These are phyloP conservation scores for Ivindomyrus marchei DNA, from an alignment of 2,113 vertebrate species.

Conservation along the genomic window DNA sequence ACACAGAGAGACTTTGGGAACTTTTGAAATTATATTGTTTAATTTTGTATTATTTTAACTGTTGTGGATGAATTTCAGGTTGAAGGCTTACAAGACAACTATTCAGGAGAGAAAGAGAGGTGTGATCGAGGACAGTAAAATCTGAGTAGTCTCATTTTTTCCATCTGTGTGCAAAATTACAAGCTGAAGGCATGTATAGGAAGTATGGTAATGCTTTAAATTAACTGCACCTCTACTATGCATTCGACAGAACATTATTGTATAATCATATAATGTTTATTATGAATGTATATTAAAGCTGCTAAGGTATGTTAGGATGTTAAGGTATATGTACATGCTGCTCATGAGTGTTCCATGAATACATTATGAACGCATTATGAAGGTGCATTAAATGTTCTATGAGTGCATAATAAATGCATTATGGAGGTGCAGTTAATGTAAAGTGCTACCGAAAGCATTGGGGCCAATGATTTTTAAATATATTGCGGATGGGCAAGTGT, in stretches of 20 bases:
- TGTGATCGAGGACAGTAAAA: background rate
- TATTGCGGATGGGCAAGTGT: slow-evolving; percentile 22
- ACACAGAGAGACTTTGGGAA: background rate
- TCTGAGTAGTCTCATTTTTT: slow-evolving; percentile 12
- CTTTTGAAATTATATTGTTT: slow-evolving; percentile 32
- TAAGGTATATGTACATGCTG: too few species aligned
- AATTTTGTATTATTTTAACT: slow-evolving; percentile 28
- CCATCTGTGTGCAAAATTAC: slow-evolving; percentile 32
- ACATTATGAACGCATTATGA: background rate
- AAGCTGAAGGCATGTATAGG: slow-evolving; percentile 56
- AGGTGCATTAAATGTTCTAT: background rate
- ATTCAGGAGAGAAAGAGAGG: background rate
- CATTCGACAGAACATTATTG: background rate
- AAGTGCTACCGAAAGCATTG: background rate
- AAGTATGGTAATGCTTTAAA: slow-evolving; percentile 32
- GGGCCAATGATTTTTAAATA: slow-evolving; percentile 32
- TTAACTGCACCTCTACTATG: background rate
- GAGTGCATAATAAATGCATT: background rate
- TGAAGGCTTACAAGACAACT: background rate
- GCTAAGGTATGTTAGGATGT: too few species aligned
- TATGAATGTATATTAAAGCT: too few species aligned
- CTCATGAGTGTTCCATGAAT: too few species aligned
- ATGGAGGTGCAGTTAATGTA: background rate
- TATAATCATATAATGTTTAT: background rate
- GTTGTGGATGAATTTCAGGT: slow-evolving; percentile 43